Evolutionary conservation across 2,797 vertebrate species (phyloP).

Genomic region (Pseudochirops corinnae): DNA sequence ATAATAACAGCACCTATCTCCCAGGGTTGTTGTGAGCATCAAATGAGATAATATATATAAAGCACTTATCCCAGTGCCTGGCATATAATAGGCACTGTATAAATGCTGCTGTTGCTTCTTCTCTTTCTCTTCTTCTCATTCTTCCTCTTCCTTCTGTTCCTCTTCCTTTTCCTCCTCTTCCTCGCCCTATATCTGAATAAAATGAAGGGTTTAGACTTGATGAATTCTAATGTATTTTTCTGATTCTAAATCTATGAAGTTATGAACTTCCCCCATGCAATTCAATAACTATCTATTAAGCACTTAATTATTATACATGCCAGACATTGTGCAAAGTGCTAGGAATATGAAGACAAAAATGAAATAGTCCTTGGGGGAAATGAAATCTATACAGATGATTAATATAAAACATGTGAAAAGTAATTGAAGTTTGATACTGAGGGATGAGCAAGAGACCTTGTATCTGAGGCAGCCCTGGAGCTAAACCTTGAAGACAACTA

Average conservation of each 20-base stretch:
- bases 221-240: not conserved
- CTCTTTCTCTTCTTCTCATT: not conserved
- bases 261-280: not conserved
- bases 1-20: not conserved
- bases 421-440: too few species aligned
- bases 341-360: too few species aligned
- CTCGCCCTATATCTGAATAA: not conserved
- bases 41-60: not conserved
- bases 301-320: too few species aligned
- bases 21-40: too few species aligned
- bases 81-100: not conserved
- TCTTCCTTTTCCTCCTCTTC: not conserved
- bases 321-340: too few species aligned
- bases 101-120: not conserved
- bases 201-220: not conserved
- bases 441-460: too few species aligned
- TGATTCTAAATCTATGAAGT: not conserved
- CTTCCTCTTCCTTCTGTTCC: too few species aligned
- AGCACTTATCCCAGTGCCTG: not conserved
- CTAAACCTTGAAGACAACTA: too few species aligned
- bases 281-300: not conserved
- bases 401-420: too few species aligned
- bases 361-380: too few species aligned
- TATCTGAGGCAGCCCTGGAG: too few species aligned
- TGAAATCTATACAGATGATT: too few species aligned